These are phyloP conservation scores for Platichthys flesus DNA, from an alignment of 2,113 vertebrate genomes.

Conservation along the genomic window DNA sequence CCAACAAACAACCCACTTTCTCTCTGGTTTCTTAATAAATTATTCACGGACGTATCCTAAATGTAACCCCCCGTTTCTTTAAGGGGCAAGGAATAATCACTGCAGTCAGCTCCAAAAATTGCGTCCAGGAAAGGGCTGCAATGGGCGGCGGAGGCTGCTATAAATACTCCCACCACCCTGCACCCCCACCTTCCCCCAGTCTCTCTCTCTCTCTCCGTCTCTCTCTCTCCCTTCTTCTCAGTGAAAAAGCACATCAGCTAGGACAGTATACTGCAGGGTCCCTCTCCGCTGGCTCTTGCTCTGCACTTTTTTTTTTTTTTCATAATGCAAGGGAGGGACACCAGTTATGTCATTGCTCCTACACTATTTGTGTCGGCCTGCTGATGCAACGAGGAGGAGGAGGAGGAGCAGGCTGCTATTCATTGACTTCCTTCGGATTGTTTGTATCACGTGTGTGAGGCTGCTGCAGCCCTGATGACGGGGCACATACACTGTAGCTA, in stretches of 20 bases:
- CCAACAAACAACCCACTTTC: slow-evolving; percentile 25
- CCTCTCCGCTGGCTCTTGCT: slow-evolving; percentile 49
- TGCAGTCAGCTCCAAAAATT: slow-evolving; percentile 71
- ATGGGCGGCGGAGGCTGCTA: slow-evolving; percentile 70
- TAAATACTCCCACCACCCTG: slow-evolving; percentile 74
- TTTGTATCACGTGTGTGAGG: slow-evolving; percentile 57
- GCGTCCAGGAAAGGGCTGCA: slow-evolving; percentile 64
- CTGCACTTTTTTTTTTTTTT: slow-evolving; percentile 69
- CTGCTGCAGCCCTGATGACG: slow-evolving; percentile 41
- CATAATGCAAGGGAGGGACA: slow-evolving; percentile 63
- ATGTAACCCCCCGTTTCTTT: slow-evolving; percentile 40
- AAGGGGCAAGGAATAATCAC: slow-evolving; percentile 49
- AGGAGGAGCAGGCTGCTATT: slow-evolving; percentile 32
- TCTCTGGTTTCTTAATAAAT: slow-evolving; percentile 52
- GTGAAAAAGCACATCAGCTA: slow-evolving; percentile 70
- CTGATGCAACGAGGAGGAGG: slow-evolving; percentile 43
- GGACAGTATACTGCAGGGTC: slow-evolving; percentile 74
- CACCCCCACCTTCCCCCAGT: slow-evolving; percentile 24
- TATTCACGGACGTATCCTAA: slow-evolving; percentile 58
- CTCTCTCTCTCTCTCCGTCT: slow-evolving; percentile 16
- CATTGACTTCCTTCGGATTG: slow-evolving; percentile 48
- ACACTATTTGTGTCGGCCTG: slow-evolving; percentile 48
- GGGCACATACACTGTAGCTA: not conserved
- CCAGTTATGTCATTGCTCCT: slow-evolving; percentile 78
- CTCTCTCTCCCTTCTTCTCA: slow-evolving; percentile 15